Evolutionary conservation across 2,888 invertebrate species (phyloP).

Genomic region (Epistrophe grossulariae): DNA sequence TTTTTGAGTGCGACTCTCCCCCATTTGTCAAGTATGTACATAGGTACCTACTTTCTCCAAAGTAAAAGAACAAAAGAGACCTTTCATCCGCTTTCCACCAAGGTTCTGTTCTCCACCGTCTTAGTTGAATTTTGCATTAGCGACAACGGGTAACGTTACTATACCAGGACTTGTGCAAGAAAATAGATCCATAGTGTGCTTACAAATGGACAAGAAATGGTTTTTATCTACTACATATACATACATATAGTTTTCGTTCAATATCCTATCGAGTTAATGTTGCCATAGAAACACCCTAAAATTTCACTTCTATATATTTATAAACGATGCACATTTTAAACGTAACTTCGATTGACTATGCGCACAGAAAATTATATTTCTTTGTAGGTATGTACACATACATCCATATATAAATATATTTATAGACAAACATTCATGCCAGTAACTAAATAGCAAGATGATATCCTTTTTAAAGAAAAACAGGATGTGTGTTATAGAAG

Average conservation of each 20-base stretch:
- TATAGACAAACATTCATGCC: constrained; percentile 36
- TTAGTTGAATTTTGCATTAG: constrained; percentile 8
- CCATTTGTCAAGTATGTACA: constrained; percentile 22
- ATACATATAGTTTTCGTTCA: constrained; percentile 35
- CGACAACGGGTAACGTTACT: not conserved
- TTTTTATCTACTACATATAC: constrained; percentile 19
- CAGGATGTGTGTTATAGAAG: constrained; percentile 11
- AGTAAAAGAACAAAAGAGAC: constrained; percentile 41
- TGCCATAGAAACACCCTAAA: constrained; percentile 68
- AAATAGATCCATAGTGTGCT: constrained; percentile 15
- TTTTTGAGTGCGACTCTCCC: constrained; percentile 66
- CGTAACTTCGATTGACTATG: constrained; percentile 59
- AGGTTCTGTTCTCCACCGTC: not conserved
- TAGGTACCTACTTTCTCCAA: constrained; percentile 3
- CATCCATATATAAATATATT: not conserved
- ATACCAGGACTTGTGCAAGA: not conserved
- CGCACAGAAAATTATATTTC: constrained; percentile 44
- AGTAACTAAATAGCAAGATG: constrained; percentile 32
- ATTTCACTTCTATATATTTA: constrained; percentile 42
- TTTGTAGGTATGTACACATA: not conserved
- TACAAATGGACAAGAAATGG: constrained; percentile 33
- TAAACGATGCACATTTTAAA: constrained; percentile 65
- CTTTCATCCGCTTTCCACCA: constrained; percentile 10
- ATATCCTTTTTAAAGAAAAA: constrained; percentile 8
- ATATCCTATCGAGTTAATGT: constrained; percentile 56